Base-by-base conservation (phyloP, 2,888 invertebrate species). In the Tromatobia lineatoria region DNA sequence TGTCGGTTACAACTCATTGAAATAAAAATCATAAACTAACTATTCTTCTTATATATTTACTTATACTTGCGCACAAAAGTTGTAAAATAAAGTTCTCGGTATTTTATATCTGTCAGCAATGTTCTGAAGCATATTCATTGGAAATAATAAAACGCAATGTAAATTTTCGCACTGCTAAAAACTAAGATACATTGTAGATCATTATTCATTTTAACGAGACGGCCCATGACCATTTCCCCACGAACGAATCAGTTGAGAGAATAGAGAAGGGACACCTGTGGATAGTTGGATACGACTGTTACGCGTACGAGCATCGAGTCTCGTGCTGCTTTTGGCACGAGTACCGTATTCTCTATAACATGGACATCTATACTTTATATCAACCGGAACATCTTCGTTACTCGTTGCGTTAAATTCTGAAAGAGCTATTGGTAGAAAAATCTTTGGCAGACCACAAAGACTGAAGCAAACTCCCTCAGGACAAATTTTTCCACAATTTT, bases 241-340 rank as follows among this genome's bases (percentile, higher is more conserved):
- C 18, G 69, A 59, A 50, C 66, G 64, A 71, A 83, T 75, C 79
- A 66, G 57, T 79, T 67, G 57, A 79, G 75, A 83, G 70, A 79
- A 75, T 45, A 61, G 57, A 50, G 67, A 80, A 57, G 64, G 71
- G 82, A 82, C 83, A 83, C 83, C 83, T 83, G 83, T 83, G 79
- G 83, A 83, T 83, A 83, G 69, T 64, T 64, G 70, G 64, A 75
- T 75, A 79, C 70, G 75, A 75, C 59, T 74, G 67, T 67, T 67
- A 67, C 74, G 59, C 50, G 74, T 67, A 50, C 69, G 38, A 45
- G 61, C 25, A 52, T 52, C 61, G 59, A 73, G 67, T 34, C 50
- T 75, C 64, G 38, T 18, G 23, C n/a, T 69, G 11, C 15, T 34
- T 57, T 47, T 77, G 71, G 71, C 82, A 73, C 82, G 61, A 38